Conservation (phyloP, 2,888 invertebrate species). For the Cephus spinipes region DNA sequence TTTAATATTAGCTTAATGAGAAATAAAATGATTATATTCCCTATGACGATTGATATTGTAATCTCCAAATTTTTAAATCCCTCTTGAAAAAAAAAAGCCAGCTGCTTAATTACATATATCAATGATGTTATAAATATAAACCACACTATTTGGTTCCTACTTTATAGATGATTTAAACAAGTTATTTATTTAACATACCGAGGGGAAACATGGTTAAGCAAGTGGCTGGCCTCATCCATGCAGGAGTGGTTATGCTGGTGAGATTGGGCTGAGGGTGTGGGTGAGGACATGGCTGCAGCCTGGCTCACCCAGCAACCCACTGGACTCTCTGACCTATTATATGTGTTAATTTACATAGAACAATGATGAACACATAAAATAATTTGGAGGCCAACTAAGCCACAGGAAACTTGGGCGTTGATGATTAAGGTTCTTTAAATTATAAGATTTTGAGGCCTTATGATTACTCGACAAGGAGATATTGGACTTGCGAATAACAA, state of each 20-base stretch:
- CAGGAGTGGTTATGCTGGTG: constrained; percentile 61
- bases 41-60: neutral
- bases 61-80: neutral
- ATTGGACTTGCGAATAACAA: neutral
- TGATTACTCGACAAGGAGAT: neutral
- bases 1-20: neutral
- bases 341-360: constrained; percentile 56
- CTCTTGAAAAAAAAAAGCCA: neutral
- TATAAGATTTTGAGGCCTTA: neutral
- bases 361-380: constrained; percentile 29
- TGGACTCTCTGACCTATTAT: constrained; percentile 64
- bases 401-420: neutral
- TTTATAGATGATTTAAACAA: neutral
- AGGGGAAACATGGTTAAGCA: constrained; percentile 63
- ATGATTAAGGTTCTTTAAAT: neutral
- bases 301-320: constrained; percentile 65
- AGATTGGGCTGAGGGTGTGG: constrained; percentile 61
- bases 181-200: constrained; percentile 54
- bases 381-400: neutral
- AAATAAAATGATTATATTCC: neutral
- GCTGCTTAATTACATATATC: neutral
- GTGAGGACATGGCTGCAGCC: constrained; percentile 65
- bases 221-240: constrained; percentile 65
- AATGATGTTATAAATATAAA: neutral
- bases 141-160: neutral